These are phyloP conservation scores for Gonocerus acuteangulatus DNA, from an alignment of 2,888 invertebrate genomes.

Conservation along the genomic window DNA sequence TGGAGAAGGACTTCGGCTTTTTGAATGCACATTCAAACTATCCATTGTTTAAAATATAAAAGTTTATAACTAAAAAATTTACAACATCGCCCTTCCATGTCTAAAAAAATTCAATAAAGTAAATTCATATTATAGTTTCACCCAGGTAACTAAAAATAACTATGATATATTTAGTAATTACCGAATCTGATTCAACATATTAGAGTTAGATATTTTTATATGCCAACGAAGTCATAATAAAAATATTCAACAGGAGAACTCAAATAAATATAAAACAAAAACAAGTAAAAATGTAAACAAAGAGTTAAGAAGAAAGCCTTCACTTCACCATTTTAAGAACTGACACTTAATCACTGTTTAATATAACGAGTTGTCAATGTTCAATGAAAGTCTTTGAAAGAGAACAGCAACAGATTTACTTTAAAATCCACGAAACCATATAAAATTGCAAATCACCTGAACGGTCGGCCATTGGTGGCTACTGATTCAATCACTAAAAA, in stretches of 20 bases:
- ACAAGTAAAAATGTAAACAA: conserved; percentile 23
- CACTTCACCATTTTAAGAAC: background rate
- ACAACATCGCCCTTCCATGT: conserved; percentile 3
- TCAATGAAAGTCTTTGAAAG: background rate
- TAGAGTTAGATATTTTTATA: background rate
- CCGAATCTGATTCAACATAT: background rate
- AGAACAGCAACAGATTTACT: background rate
- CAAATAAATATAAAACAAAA: conserved; percentile 11
- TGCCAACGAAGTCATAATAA: background rate
- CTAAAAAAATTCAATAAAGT: background rate
- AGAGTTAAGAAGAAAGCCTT: background rate
- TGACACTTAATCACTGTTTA: background rate
- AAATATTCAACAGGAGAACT: background rate
- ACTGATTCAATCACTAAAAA: conserved; percentile 28
- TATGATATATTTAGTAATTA: conserved; percentile 2
- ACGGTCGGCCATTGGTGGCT: conserved; percentile 15
- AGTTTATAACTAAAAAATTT: background rate
- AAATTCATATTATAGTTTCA: background rate
- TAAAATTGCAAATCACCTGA: conserved; percentile 16
- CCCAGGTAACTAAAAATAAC: conserved; percentile 22
- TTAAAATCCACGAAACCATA: conserved; percentile 15
- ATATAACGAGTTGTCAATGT: background rate
- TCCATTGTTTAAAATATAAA: conserved; percentile 28
- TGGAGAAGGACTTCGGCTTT: conserved; percentile 39
- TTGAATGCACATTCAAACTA: conserved; percentile 31